These are phyloP conservation scores for Teleopsis dalmanni DNA, from an alignment of 1,140 invertebrate species.

Conservation along the genomic window DNA sequence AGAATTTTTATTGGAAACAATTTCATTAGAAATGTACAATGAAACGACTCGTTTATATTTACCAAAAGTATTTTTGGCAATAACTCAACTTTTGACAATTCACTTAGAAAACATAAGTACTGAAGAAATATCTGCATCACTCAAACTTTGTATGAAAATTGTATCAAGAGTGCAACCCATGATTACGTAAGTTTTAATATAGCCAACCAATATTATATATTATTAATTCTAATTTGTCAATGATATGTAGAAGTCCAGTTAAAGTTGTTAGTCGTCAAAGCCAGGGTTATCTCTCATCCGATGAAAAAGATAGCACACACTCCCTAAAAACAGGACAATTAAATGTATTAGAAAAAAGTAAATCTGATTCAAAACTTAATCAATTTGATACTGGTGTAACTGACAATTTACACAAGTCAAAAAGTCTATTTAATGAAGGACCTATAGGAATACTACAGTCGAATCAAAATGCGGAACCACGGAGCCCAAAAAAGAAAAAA, in stretches of 20 bases:
- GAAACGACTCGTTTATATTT: slow-evolving; percentile 75
- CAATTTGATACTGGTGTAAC: slow-evolving; percentile 32
- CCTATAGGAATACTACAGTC: slow-evolving; percentile 43
- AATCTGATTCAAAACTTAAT: slow-evolving; percentile 57
- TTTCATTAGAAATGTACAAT: slow-evolving; percentile 70
- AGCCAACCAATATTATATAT: too few relatives aligned
- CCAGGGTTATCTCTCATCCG: slow-evolving; percentile 8
- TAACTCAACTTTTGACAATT: slow-evolving; percentile 54
- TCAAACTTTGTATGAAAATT: slow-evolving; percentile 67
- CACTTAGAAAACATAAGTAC: slow-evolving; percentile 54
- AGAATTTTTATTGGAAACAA: slow-evolving; percentile 70
- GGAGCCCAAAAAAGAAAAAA: slow-evolving; percentile 47
- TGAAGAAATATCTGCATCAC: slow-evolving; percentile 55
- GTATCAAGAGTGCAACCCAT: slow-evolving; percentile 68
- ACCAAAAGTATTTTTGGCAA: slow-evolving; percentile 62
- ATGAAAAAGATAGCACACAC: slow-evolving; percentile 12
- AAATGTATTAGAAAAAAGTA: slow-evolving; percentile 54
- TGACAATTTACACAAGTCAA: not conserved
- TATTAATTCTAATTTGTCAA: slow-evolving; percentile 23
- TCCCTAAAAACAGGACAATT: not conserved
- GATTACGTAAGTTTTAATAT: slow-evolving; percentile 43
- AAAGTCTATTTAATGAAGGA: slow-evolving; percentile 37
- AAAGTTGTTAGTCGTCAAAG: slow-evolving; percentile 20
- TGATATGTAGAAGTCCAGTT: slow-evolving; percentile 34
- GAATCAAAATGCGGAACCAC: slow-evolving; percentile 48